phyloP scores from a whole-genome alignment of 2,113 vertebrate species.

The Procavia capensis region DNA sequence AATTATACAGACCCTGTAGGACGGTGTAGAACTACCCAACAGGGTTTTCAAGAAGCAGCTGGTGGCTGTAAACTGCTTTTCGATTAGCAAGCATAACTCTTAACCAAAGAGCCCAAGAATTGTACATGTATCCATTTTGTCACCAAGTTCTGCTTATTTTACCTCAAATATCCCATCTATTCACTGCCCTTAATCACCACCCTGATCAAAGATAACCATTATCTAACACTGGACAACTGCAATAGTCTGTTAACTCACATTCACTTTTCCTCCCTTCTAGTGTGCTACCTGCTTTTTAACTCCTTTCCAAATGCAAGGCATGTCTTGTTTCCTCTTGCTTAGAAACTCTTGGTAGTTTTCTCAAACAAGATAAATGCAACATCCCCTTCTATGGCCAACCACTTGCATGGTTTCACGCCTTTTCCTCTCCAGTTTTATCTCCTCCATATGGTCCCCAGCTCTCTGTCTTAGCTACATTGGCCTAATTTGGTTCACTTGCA shows the following conservation, averaged over 20 bases:
- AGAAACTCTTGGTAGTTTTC: not conserved
- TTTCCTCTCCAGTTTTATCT: too few species aligned
- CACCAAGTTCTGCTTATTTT: not conserved
- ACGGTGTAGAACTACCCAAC: too few species aligned
- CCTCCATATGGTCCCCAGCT: not conserved
- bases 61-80: too few species aligned
- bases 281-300: not conserved
- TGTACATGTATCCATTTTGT: not conserved
- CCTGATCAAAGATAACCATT: not conserved
- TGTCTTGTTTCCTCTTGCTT: not conserved
- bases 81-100: too few species aligned
- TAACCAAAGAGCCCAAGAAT: too few species aligned
- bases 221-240: not conserved
- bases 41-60: too few species aligned
- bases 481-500: not conserved
- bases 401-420: not conserved
- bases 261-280: too few species aligned
- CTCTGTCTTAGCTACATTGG: not conserved
- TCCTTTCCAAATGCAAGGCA: not conserved
- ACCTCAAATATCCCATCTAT: not conserved
- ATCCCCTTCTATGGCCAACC: not conserved
- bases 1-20: too few species aligned
- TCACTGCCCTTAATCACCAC: not conserved
- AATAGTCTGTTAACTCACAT: not conserved
- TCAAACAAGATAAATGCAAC: not conserved